Percentiles rank a stretch among this genome's conserved stretches.
Conservation (phyloP, 2,888 invertebrate species). For the Creontiades dilutus region DNA sequence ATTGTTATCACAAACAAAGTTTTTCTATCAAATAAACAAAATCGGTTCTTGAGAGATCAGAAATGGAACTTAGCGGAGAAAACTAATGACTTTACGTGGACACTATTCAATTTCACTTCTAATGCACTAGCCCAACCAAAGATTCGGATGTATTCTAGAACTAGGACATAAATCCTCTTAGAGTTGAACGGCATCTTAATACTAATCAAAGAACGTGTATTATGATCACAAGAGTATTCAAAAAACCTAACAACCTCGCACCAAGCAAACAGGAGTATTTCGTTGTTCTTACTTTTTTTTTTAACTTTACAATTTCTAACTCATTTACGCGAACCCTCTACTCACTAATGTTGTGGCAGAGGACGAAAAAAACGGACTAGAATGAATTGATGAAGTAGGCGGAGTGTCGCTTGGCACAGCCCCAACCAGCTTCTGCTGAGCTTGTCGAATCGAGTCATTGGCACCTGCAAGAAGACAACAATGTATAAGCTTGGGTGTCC, state of each 20-base stretch:
- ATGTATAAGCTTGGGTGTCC: too few relatives aligned
- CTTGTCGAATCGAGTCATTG: background rate
- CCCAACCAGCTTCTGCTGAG: constrained; percentile 13
- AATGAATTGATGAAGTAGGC: constrained; percentile 19
- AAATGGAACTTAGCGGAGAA: background rate
- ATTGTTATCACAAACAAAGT: background rate
- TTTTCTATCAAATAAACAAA: background rate
- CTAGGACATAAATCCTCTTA: background rate
- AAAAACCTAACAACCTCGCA: constrained; percentile 23
- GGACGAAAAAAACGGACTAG: constrained; percentile 29
- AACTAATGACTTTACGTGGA: background rate
- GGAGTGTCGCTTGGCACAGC: background rate
- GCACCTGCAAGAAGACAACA: background rate
- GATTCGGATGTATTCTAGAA: background rate
- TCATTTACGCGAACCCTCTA: background rate
- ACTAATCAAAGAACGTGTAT: constrained; percentile 15
- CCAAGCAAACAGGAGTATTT: constrained; percentile 17
- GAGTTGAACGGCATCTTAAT: background rate
- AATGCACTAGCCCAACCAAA: background rate
- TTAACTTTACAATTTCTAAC: background rate
- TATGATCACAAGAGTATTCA: background rate
- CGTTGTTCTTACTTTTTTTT: background rate
- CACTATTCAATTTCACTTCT: background rate
- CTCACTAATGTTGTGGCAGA: constrained; percentile 17
- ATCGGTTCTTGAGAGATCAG: background rate